These are phyloP conservation scores for Bedellia somnulentella DNA, from an alignment of 2,888 invertebrate species.

Conservation along the genomic window DNA sequence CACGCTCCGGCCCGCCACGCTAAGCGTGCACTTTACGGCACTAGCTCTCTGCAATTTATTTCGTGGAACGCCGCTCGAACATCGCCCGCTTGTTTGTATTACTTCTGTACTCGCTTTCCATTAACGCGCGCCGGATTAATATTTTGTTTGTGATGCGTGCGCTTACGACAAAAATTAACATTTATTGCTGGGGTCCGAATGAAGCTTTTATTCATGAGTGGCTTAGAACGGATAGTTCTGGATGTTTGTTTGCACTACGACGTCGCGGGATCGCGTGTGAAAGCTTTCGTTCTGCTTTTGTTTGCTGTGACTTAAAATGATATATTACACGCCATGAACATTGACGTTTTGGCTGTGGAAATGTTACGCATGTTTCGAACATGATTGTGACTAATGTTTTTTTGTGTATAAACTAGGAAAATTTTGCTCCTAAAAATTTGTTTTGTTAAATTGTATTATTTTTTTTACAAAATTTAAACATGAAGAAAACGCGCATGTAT, in stretches of 20 bases:
- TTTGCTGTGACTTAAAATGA: constrained; percentile 55
- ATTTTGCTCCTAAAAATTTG: too few species aligned
- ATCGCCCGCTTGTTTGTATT: constrained; percentile 45
- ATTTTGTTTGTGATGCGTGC: constrained; percentile 55
- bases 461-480: too few species aligned
- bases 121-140: constrained; percentile 55
- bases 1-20: too few species aligned
- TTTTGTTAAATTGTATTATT: too few species aligned
- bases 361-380: constrained; percentile 31
- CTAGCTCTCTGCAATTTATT: constrained; percentile 46
- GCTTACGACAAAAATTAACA: constrained; percentile 56
- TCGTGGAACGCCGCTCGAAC: constrained; percentile 18
- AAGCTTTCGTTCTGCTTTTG: constrained; percentile 51
- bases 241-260: constrained; percentile 42
- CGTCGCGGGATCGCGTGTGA: constrained; percentile 52
- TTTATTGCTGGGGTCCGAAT: constrained; percentile 54
- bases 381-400: constrained; percentile 20
- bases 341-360: constrained; percentile 42
- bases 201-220: constrained; percentile 57
- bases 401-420: too few species aligned
- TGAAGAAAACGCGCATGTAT: too few species aligned
- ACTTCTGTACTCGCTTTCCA: constrained; percentile 52
- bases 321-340: constrained; percentile 52
- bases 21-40: constrained; percentile 22
- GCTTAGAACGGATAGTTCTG: constrained; percentile 52